Evolutionary conservation across 1,140 invertebrate species (phyloP), one percentile per base, ranked within the genome.

Genomic region (Holcopasites calliopsidis): DNA sequence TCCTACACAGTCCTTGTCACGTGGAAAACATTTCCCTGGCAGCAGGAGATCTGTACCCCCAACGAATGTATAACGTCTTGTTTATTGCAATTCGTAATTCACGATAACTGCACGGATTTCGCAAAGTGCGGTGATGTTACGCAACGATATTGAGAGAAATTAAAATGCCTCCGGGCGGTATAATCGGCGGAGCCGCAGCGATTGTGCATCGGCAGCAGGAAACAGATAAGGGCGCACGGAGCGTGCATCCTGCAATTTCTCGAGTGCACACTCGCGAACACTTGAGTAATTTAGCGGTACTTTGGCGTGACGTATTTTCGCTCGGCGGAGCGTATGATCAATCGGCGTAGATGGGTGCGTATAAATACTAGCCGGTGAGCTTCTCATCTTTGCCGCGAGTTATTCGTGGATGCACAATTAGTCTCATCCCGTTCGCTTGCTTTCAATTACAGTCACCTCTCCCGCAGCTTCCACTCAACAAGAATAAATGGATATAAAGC

Each of bases 281-380:
- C 80, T 82, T 70, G 81, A 83, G 81, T 83, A 83, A 82, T 83
- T 83, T 82, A 82, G 76, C 81, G 80, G 80, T 82, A 82, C 70
- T 83, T 83, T 75, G 76, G 76, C 80, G 66, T 76, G 81, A 79
- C 80, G 81, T 81, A 76, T 82, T 82, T 82, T 82, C 80, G 79
- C 79, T 82, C 70, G 62, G 52, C 79, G 47, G 40, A 82, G 79
- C 80, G 80, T 54, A 82, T 82, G 79, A 82, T 80, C 80, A 77
- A 82, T 82, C 80, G 75, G 70, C 77, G 79, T 74, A 70, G 81
- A 80, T 65, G 75, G 77, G 75, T 70, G 74, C 79, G 73, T 82
- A 80, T 77, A 82, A 81, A 82, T 82, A 81, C 50, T 76, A 47
- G 58, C 70, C 52, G 55, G 65, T 49, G 61, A 64, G 72, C 77